These are phyloP conservation scores for Rhingia rostrata DNA, from an alignment of 2,888 invertebrate genomes.

Conservation along the genomic window DNA sequence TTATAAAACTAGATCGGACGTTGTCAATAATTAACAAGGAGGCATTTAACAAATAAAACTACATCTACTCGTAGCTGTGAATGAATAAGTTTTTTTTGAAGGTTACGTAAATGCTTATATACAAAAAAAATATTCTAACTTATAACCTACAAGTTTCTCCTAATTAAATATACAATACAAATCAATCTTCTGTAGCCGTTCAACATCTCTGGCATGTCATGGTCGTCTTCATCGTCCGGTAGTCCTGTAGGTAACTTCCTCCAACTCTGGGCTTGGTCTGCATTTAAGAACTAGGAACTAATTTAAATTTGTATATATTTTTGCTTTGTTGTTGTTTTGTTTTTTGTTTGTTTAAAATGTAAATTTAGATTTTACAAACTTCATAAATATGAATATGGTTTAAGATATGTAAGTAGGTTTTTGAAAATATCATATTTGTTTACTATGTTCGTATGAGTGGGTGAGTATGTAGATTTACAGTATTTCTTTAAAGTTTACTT, in stretches of 20 bases:
- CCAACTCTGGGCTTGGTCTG: conserved; percentile 67
- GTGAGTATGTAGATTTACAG: conserved; percentile 59
- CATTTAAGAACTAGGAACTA: conserved; percentile 72
- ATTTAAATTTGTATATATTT: conserved; percentile 63
- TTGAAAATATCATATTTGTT: conserved; percentile 52
- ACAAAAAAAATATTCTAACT: conserved; percentile 59
- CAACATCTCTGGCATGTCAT: conserved; percentile 43
- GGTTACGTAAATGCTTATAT: conserved; percentile 61
- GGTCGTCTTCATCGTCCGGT: conserved; percentile 52
- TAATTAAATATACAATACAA: conserved; percentile 63
- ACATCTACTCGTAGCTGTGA: conserved; percentile 46
- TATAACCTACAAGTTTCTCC: conserved; percentile 38
- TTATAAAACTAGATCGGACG: neutral
- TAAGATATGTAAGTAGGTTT: conserved; percentile 69
- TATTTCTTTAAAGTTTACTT: conserved; percentile 21
- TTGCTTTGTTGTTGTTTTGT: conserved; percentile 7
- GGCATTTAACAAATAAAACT: conserved; percentile 52
- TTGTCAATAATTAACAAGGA: conserved; percentile 37
- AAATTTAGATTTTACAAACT: conserved; percentile 66
- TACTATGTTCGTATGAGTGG: conserved; percentile 50
- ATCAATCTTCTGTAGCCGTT: conserved; percentile 53
- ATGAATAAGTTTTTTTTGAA: conserved; percentile 52
- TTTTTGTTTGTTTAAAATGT: conserved; percentile 48
- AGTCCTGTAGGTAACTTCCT: conserved; percentile 62
- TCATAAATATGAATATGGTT: conserved; percentile 72